Conservation (phyloP, 1,140 invertebrate species). For the Solen grandis region DNA sequence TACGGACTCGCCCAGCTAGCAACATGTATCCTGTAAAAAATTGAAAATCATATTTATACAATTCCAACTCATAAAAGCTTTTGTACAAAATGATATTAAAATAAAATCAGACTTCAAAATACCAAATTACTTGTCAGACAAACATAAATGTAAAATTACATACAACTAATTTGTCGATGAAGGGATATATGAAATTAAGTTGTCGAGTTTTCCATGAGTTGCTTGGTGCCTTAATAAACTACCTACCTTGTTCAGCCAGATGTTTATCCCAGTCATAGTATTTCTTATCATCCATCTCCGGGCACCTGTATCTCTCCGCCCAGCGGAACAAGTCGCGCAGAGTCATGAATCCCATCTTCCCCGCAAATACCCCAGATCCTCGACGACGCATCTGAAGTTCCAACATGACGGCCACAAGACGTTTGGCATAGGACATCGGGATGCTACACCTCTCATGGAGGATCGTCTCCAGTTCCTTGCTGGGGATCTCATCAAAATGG, state of each 20-base stretch:
- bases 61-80: too few species aligned
- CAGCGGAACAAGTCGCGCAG: slow-evolving; percentile 98
- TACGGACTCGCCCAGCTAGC: slow-evolving; percentile 95
- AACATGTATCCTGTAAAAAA: slow-evolving; percentile 90
- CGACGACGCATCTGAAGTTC: slow-evolving; percentile 92
- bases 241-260: slow-evolving; percentile 93
- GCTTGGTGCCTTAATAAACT: too few species aligned
- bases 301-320: slow-evolving; percentile 93
- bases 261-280: slow-evolving; percentile 98
- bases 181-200: too few species aligned
- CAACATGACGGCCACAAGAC: slow-evolving; percentile 95
- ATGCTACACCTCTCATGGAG: slow-evolving; percentile 94
- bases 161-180: too few species aligned
- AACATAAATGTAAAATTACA: too few species aligned
- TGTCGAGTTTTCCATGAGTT: too few species aligned
- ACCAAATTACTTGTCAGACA: too few species aligned
- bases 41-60: too few species aligned
- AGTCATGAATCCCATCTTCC: slow-evolving; percentile 97
- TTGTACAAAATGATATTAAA: too few species aligned
- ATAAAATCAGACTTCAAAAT: too few species aligned
- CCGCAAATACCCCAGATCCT: slow-evolving; percentile 93
- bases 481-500: slow-evolving; percentile 97
- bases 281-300: slow-evolving; percentile 61
- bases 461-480: slow-evolving; percentile 93
- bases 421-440: slow-evolving; percentile 92